Percentiles rank a stretch among this genome's conserved stretches.
phyloP scores from a whole-genome alignment of 2,797 vertebrate species.

The Furcifer pardalis region DNA sequence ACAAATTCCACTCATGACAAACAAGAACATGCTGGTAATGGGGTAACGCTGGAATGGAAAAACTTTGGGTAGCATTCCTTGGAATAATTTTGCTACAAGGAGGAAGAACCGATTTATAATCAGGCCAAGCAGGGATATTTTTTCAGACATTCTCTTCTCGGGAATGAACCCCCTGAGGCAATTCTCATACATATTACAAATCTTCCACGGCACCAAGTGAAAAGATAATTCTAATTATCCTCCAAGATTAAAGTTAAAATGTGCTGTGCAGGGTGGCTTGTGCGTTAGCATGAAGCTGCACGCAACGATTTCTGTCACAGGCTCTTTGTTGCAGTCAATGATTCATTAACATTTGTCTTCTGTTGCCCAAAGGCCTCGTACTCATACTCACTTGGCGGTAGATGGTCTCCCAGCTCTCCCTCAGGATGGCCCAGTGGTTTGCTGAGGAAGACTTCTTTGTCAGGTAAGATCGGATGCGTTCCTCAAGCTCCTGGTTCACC shows the following conservation, averaged over 20 bases:
- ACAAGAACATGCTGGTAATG: background rate
- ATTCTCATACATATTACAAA: slow-evolving; percentile 31
- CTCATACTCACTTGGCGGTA: slow-evolving; percentile 87
- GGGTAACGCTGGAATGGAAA: slow-evolving; percentile 14
- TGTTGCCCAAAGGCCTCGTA: background rate
- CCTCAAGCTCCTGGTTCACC: slow-evolving; percentile 90
- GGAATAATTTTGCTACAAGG: slow-evolving; percentile 26
- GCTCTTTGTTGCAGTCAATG: rapidly evolving
- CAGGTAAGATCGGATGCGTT: slow-evolving; percentile 85
- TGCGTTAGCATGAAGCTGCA: background rate
- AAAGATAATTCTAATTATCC: slow-evolving; percentile 45
- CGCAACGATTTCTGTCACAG: background rate
- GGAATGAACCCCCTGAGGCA: slow-evolving; percentile 25
- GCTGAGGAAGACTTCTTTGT: slow-evolving; percentile 85
- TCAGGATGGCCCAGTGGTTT: slow-evolving; percentile 82
- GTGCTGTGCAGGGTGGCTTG: background rate
- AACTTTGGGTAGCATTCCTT: slow-evolving; percentile 29
- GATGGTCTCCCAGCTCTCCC: slow-evolving; percentile 87
- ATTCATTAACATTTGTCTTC: background rate
- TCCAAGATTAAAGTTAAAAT: slow-evolving; percentile 13
- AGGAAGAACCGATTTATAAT: background rate
- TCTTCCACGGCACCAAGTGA: slow-evolving; percentile 34
- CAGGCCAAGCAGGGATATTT: background rate
- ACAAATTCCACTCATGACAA: slow-evolving; percentile 37
- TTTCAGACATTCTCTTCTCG: background rate